Evolutionary conservation across 2,113 vertebrate species (phyloP).

Genomic region (Paracanthobrama guichenoti): DNA sequence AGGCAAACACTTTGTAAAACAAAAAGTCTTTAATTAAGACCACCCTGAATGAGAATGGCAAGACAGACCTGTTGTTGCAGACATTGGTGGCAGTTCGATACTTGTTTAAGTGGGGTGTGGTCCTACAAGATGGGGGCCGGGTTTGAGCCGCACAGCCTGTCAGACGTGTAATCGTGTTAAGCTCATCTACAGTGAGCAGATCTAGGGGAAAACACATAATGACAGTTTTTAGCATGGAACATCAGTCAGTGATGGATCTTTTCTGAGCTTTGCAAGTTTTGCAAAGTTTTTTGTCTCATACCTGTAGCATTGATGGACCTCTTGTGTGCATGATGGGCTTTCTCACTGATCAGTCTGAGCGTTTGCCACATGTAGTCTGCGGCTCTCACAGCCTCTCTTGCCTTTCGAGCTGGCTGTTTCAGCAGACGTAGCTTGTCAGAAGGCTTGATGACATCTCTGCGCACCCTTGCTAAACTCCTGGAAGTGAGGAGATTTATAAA

Average conservation of each 20-base stretch:
- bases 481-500: not conserved
- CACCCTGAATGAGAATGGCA: not conserved
- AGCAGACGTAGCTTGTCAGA: slow-evolving; percentile 80
- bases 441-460: slow-evolving; percentile 66
- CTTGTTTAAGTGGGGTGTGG: slow-evolving; percentile 5
- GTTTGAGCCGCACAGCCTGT: slow-evolving; percentile 78
- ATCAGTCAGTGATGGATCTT: not conserved
- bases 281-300: slow-evolving; percentile 52
- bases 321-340: slow-evolving; percentile 67
- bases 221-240: not conserved
- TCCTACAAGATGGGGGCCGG: slow-evolving; percentile 63
- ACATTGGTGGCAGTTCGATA: slow-evolving; percentile 79
- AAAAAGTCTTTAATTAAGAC: not conserved
- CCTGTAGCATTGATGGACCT: slow-evolving; percentile 84
- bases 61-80: slow-evolving; percentile 85
- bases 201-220: slow-evolving; percentile 66
- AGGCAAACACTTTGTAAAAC: not conserved
- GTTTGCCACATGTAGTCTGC: slow-evolving; percentile 84
- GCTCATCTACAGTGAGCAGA: slow-evolving; percentile 74
- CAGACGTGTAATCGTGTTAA: slow-evolving; percentile 67
- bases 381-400: slow-evolving; percentile 72
- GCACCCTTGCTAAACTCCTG: slow-evolving; percentile 83
- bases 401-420: slow-evolving; percentile 81
- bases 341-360: slow-evolving; percentile 78
- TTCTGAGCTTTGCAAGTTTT: not conserved